These are phyloP conservation scores for Norana najaformis DNA, from an alignment of 2,888 invertebrate genomes.

Conservation along the genomic window DNA sequence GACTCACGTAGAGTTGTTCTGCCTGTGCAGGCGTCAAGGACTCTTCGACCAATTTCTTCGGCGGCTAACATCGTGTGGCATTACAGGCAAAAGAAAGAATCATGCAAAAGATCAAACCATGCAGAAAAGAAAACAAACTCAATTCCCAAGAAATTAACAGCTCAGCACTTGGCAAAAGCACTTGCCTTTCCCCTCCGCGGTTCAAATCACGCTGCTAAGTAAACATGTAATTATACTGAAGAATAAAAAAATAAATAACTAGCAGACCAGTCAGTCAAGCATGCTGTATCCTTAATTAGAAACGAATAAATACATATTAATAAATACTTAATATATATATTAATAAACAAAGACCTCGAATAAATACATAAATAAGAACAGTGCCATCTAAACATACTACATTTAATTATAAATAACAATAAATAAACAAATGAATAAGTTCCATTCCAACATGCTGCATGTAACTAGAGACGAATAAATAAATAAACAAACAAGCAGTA, in stretches of 20 bases:
- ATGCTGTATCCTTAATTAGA: constrained; percentile 1
- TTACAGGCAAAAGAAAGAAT: neutral
- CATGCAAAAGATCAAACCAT: neutral
- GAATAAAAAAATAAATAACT: neutral
- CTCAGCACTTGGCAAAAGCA: neutral
- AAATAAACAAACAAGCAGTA: neutral
- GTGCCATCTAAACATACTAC: neutral
- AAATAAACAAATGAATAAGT: neutral
- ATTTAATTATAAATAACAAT: neutral
- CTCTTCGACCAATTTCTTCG: neutral
- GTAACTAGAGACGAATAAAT: neutral
- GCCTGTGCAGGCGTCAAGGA: neutral
- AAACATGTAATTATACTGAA: neutral
- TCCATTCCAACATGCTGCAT: neutral
- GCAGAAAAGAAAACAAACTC: neutral
- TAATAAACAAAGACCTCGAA: neutral
- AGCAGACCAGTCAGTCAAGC: neutral
- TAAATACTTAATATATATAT: neutral
- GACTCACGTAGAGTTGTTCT: constrained; percentile 13
- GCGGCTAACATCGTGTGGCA: constrained; percentile 1
- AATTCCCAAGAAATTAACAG: neutral
- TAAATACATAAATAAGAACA: neutral
- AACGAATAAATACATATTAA: neutral
- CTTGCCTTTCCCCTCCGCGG: neutral
- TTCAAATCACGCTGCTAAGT: neutral